A percentile compares a stretch with the other conserved stretches of the same genome.
Evolutionary conservation across 1,140 invertebrate species (phyloP).

Genomic region (Cotesia chilonis): DNA sequence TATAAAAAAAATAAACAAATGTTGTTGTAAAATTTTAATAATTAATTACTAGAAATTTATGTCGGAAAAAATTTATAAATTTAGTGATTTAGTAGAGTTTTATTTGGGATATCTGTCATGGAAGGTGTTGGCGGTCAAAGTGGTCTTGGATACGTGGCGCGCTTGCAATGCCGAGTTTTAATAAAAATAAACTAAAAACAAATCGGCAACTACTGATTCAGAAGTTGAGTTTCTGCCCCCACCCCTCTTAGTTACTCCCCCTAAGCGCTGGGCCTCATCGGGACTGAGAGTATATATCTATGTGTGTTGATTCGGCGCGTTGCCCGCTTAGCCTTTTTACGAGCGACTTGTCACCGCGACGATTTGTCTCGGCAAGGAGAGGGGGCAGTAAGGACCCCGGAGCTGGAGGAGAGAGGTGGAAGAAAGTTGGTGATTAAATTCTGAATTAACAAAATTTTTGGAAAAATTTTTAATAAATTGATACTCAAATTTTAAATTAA

Average conservation of each 20-base stretch:
- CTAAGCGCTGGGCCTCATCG: too few relatives aligned
- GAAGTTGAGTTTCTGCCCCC: not conserved
- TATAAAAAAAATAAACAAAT: too few relatives aligned
- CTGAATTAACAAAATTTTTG: too few relatives aligned
- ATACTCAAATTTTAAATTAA: too few relatives aligned
- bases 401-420: conserved; percentile 12
- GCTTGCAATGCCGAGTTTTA: conserved; percentile 24
- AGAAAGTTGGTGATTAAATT: too few relatives aligned
- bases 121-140: conserved; percentile 27
- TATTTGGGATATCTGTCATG: conserved; percentile 20
- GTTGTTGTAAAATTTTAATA: too few relatives aligned
- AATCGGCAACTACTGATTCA: conserved; percentile 1
- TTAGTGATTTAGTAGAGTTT: too few relatives aligned
- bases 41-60: too few relatives aligned
- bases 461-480: too few relatives aligned
- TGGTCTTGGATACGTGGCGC: conserved; percentile 19
- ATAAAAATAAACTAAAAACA: not conserved
- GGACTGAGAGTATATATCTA: not conserved
- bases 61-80: too few relatives aligned
- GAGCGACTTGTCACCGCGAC: conserved; percentile 47
- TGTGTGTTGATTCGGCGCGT: conserved; percentile 27
- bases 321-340: conserved; percentile 41
- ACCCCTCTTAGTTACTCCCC: not conserved
- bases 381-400: conserved; percentile 16
- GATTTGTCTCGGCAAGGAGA: conserved; percentile 42